Evolutionary conservation across 2,888 invertebrate species (phyloP).

Genomic region (Tetramorium bicarinatum): DNA sequence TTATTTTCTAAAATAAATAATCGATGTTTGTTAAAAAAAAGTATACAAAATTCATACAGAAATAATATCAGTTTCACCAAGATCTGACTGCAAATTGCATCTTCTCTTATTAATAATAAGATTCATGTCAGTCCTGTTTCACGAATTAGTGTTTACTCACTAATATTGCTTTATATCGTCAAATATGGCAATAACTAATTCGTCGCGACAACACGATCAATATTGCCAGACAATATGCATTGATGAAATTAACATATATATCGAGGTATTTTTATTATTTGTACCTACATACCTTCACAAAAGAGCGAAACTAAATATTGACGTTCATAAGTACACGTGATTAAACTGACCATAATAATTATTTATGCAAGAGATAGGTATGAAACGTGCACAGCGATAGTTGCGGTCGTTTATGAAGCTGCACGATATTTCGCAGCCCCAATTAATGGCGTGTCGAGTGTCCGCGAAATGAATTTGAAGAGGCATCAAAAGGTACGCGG

Average conservation of each 20-base stretch:
- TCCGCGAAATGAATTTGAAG: slow-evolving; percentile 75
- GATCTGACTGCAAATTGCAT: too few relatives aligned
- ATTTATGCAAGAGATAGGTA: slow-evolving; percentile 68
- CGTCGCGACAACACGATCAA: slow-evolving; percentile 27
- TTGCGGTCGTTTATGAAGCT: slow-evolving; percentile 50
- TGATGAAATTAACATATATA: slow-evolving; percentile 33
- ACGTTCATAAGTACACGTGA: slow-evolving; percentile 34
- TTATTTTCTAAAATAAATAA: too few relatives aligned
- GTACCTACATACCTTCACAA: not conserved
- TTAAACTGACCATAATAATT: slow-evolving; percentile 63
- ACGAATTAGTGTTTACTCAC: not conserved
- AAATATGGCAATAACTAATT: slow-evolving; percentile 39
- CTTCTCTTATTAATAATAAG: too few relatives aligned
- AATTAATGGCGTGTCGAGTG: slow-evolving; percentile 74
- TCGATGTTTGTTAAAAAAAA: too few relatives aligned
- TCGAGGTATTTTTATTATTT: slow-evolving; percentile 30
- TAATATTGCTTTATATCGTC: not conserved
- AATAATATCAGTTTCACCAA: too few relatives aligned
- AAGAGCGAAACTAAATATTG: slow-evolving; percentile 43
- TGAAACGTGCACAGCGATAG: slow-evolving; percentile 43
- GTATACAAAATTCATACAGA: too few relatives aligned
- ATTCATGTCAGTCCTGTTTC: too few relatives aligned
- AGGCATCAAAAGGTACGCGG: slow-evolving; percentile 76
- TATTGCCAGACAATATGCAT: slow-evolving; percentile 19
- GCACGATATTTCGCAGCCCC: slow-evolving; percentile 67